Evolutionary conservation across 2,888 invertebrate species (phyloP).

Genomic region (Phaonia tiefii): DNA sequence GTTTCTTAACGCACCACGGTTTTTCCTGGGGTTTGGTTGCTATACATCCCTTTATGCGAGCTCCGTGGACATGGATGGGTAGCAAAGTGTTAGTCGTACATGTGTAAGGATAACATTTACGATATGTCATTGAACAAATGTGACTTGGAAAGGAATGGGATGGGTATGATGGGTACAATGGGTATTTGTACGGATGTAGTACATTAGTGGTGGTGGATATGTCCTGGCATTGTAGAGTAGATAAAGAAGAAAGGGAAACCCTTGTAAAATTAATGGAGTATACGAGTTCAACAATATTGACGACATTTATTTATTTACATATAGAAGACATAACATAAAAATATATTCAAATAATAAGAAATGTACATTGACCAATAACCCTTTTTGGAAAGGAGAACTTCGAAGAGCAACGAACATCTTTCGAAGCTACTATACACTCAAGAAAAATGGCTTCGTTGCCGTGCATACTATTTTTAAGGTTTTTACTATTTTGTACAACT

Average conservation of each 20-base stretch:
- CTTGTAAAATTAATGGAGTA: conserved; percentile 57
- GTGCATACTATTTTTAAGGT: no score
- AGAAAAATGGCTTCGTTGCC: no score
- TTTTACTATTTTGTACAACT: no score
- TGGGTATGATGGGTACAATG: no score
- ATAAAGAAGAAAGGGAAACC: conserved; percentile 1
- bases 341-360: conserved; percentile 40
- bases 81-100: background rate
- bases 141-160: no score
- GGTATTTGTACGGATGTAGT: no score
- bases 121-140: background rate
- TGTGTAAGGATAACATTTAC: conserved; percentile 27
- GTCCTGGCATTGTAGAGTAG: no score
- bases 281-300: conserved; percentile 55
- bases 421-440: background rate
- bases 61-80: background rate
- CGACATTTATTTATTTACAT: conserved; percentile 35
- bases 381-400: conserved; percentile 16
- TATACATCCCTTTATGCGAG: no score
- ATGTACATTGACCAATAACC: conserved; percentile 41
- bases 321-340: conserved; percentile 42
- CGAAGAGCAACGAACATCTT: background rate
- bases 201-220: no score
- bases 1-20: no score
- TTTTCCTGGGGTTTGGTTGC: no score